A percentile compares a stretch with the other conserved stretches of the same genome.
Conservation (phyloP, 2,888 invertebrate genomes). For the Chloromyia formosa region DNA sequence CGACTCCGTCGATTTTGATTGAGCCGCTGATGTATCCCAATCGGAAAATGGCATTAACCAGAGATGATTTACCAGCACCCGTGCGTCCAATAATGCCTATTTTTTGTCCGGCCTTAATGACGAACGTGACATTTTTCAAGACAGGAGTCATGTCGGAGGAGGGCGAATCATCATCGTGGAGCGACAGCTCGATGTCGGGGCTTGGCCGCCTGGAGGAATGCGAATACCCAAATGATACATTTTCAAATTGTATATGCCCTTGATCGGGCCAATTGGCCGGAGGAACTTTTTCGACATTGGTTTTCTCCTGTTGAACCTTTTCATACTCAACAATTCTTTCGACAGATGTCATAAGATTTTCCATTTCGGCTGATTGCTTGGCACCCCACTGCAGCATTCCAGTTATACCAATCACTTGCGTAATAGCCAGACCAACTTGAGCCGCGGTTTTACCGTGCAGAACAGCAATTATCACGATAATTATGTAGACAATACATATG, state of each 20-base stretch:
- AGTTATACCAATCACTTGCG: constrained; percentile 79
- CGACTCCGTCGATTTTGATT: constrained; percentile 82
- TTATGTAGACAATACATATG: constrained; percentile 86
- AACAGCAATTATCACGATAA: constrained; percentile 84
- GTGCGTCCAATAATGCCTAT: constrained; percentile 77
- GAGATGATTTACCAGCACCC: constrained; percentile 77
- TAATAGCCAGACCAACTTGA: constrained; percentile 80
- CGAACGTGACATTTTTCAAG: constrained; percentile 75
- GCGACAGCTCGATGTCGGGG: too few relatives aligned
- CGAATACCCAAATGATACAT: constrained; percentile 77
- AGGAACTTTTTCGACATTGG: constrained; percentile 71
- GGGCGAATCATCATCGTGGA: too few relatives aligned
- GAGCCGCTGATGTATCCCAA: constrained; percentile 80
- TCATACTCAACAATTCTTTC: constrained; percentile 81
- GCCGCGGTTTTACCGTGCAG: constrained; percentile 74
- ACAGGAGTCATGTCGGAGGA: constrained; percentile 73
- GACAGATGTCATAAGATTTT: constrained; percentile 89
- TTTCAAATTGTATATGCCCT: constrained; percentile 74
- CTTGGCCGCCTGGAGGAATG: too few relatives aligned
- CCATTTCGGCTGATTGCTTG: constrained; percentile 89
- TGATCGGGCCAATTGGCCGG: constrained; percentile 76
- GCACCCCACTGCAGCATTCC: constrained; percentile 83
- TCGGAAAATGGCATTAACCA: constrained; percentile 79
- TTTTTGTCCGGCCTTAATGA: constrained; percentile 72
- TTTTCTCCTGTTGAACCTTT: constrained; percentile 66